Evolutionary conservation across 2,888 invertebrate species (phyloP).

Genomic region (Xanthia icteritia): DNA sequence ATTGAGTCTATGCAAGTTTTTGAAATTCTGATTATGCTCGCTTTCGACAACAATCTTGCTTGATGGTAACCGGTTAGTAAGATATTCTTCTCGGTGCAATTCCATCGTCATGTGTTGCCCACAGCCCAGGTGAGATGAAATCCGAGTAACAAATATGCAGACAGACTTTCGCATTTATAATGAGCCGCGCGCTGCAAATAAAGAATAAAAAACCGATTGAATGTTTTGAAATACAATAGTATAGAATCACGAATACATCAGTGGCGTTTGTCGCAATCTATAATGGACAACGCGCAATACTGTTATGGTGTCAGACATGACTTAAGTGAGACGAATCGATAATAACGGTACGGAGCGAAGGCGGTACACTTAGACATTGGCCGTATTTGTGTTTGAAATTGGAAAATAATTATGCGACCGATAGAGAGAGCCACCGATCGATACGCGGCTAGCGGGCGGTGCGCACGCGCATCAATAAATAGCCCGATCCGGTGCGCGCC

Average conservation of each 20-base stretch:
- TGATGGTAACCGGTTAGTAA: constrained; percentile 51
- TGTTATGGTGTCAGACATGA: constrained; percentile 68
- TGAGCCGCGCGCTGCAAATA: constrained; percentile 52
- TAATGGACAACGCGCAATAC: constrained; percentile 65
- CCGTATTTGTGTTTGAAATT: constrained; percentile 62
- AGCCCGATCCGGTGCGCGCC: constrained; percentile 83
- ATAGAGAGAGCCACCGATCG: constrained; percentile 75
- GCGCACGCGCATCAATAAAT: constrained; percentile 87
- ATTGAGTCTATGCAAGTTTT: constrained; percentile 30
- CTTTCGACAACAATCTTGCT: constrained; percentile 50
- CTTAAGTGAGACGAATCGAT: constrained; percentile 71
- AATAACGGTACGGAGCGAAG: constrained; percentile 65
- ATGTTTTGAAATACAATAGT: constrained; percentile 56
- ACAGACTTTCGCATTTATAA: constrained; percentile 57
- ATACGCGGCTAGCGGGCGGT: constrained; percentile 71
- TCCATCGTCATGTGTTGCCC: constrained; percentile 57
- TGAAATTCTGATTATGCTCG: constrained; percentile 38
- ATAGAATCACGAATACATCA: constrained; percentile 61
- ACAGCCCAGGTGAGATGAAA: constrained; percentile 56
- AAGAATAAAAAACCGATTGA: constrained; percentile 55
- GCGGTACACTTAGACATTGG: constrained; percentile 62
- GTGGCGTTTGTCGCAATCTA: constrained; percentile 64
- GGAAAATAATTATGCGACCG: constrained; percentile 63
- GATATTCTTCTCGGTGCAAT: constrained; percentile 55
- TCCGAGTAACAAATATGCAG: constrained; percentile 58